phyloP scores from a whole-genome alignment of 2,113 vertebrate genomes.

The Lathamus discolor region DNA sequence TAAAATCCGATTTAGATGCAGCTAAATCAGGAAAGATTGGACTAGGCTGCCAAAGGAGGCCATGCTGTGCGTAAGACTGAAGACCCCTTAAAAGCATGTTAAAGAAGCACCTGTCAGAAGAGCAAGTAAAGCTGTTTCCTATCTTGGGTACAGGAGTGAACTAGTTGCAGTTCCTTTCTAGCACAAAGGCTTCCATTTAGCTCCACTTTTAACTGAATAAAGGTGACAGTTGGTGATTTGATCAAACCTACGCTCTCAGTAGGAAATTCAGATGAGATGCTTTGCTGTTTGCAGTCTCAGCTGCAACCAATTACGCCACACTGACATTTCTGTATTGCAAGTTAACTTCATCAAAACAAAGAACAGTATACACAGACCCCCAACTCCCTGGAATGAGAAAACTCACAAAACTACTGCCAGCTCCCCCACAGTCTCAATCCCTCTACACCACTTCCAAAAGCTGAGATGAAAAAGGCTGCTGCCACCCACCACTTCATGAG shows the following conservation, averaged over 20 bases:
- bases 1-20: background rate
- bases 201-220: constrained; percentile 23
- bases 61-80: background rate
- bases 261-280: constrained; percentile 15
- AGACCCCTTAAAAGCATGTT: background rate
- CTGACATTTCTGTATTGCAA: constrained; percentile 37
- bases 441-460: constrained; percentile 31
- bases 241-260: background rate
- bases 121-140: background rate
- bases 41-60: background rate
- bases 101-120: constrained; percentile 4
- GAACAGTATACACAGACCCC: background rate
- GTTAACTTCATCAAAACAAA: constrained; percentile 49
- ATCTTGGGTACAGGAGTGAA: background rate
- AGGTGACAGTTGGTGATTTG: constrained; percentile 35
- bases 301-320: constrained; percentile 49
- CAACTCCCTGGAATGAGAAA: constrained; percentile 10
- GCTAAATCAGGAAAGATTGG: background rate
- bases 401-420: background rate
- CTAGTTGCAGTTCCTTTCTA: background rate
- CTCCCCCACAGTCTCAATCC: constrained; percentile 7
- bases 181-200: background rate
- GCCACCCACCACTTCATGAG: background rate
- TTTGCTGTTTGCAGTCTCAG: constrained; percentile 23
- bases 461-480: constrained; percentile 31